These are phyloP conservation scores for Synanthedon vespiformis DNA, from an alignment of 2,888 invertebrate genomes.

Conservation along the genomic window DNA sequence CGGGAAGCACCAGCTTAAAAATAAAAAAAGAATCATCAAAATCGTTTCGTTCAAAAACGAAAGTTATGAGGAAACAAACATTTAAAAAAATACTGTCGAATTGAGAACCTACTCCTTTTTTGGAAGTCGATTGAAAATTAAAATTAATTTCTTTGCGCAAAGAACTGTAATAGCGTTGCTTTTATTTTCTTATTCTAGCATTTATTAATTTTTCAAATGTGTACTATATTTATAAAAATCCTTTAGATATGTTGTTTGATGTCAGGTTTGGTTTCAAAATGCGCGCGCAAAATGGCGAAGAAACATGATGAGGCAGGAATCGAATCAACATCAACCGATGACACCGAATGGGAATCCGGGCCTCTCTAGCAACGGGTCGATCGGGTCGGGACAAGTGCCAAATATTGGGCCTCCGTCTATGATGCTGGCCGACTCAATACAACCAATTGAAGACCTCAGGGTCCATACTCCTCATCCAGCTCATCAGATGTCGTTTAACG, in stretches of 20 bases:
- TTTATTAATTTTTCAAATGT: too few relatives aligned
- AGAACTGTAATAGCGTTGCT: too few relatives aligned
- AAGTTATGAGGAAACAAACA: too few relatives aligned
- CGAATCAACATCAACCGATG: constrained; percentile 22
- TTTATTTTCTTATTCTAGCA: too few relatives aligned
- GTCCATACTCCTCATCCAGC: constrained; percentile 43
- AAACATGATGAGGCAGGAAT: constrained; percentile 89
- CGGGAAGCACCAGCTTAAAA: too few relatives aligned
- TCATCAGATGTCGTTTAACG: constrained; percentile 44
- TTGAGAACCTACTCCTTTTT: too few relatives aligned
- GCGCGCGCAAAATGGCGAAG: constrained; percentile 98
- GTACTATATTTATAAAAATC: not conserved
- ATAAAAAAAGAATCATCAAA: too few relatives aligned
- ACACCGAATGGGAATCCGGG: constrained; percentile 26
- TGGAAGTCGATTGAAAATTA: too few relatives aligned
- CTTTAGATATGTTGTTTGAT: constrained; percentile 3
- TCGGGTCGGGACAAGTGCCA: constrained; percentile 19
- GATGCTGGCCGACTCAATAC: constrained; percentile 38
- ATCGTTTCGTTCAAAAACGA: too few relatives aligned
- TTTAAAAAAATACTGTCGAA: too few relatives aligned
- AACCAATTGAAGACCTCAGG: constrained; percentile 47
- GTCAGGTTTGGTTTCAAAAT: constrained; percentile 99
- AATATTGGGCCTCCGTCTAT: constrained; percentile 26
- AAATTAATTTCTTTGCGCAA: too few relatives aligned
- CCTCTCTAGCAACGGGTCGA: constrained; percentile 26